These are phyloP conservation scores for Fulmarus glacialis DNA, from an alignment of 2,113 vertebrate genomes.

Conservation along the genomic window DNA sequence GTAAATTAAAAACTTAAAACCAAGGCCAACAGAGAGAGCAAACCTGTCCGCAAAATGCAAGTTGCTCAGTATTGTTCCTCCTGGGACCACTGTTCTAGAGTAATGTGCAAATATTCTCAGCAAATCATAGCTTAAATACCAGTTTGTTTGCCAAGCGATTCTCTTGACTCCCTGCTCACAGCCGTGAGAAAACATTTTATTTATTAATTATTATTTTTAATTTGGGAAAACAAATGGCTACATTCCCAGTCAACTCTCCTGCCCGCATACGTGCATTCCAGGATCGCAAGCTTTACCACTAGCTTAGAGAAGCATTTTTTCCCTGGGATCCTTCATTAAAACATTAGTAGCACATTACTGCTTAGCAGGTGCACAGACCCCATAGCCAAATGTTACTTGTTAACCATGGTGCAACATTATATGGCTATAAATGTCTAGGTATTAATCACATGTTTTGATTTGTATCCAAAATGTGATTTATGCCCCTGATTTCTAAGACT, in stretches of 20 bases:
- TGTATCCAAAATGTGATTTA: constrained; percentile 44
- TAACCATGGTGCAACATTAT: constrained; percentile 5
- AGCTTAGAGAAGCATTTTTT: neutral
- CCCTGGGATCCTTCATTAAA: constrained; percentile 41
- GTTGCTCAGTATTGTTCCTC: neutral
- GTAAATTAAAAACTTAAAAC: constrained; percentile 34
- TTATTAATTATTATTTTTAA: constrained; percentile 68
- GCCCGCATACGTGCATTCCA: neutral
- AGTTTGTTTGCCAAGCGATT: constrained; percentile 27
- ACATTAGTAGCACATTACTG: constrained; percentile 34
- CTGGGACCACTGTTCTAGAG: neutral
- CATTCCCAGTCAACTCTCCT: constrained; percentile 28
- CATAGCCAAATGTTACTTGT: constrained; percentile 46
- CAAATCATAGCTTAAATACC: constrained; percentile 49
- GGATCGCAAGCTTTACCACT: neutral
- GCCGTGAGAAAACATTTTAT: constrained; percentile 47
- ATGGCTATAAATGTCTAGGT: constrained; percentile 34
- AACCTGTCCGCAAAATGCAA: neutral
- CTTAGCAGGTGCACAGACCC: constrained; percentile 49
- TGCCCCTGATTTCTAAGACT: neutral
- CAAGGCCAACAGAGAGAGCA: neutral
- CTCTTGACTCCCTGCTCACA: neutral
- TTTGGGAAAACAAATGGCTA: constrained; percentile 50
- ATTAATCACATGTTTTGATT: constrained; percentile 63
- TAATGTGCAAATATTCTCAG: constrained; percentile 7